Base-by-base conservation (phyloP, 1,140 invertebrate genomes). In the Pentalonia nigronervosa region DNA sequence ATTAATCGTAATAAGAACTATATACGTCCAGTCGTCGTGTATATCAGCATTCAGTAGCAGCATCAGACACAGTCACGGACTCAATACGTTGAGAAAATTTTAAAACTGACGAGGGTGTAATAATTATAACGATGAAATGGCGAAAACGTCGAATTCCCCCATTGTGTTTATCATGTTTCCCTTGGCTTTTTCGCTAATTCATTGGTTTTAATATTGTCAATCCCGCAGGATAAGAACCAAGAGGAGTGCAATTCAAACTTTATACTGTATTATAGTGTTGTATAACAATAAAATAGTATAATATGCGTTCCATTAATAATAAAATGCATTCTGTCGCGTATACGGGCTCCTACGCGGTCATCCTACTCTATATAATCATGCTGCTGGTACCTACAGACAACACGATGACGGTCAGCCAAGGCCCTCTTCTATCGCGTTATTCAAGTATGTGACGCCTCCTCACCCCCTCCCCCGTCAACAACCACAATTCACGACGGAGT, bases 161-260 rank as follows among this genome's bases (percentile, higher is more conserved):
- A 88, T 53, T 53, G 87, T 50, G 20, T 36, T 36, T 11, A 11
- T 8, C 36, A 50, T 11, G 21, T 34, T 89, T 89, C 34, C 36
- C 88, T 53, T 20, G 87, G 50, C 4, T 23, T 90, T 90, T 90
- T 67, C 56, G 89, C 89, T 60, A 67, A 90, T 90, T 90, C 89
- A 90, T 90, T 41, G 36, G 30, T 90, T 90, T 90, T 90, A 90
- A 90, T 90, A 45, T 60, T 17, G 23, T 90, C 20, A 20, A 56
- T 87, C 81, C 36, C 81, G 36, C 21, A 23, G 34, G 81, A 83
- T 41, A 83, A 41, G 36, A 76, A 30, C n/a, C n/a, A n/a, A n/a
- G n/a, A n/a, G n/a, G n/a, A n/a, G 0, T 17, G n/a, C 60, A 30
- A n/a, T 67, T 67, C 4, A n/a, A 17, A n/a, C n/a, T n/a, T n/a